Conservation (phyloP, 2,888 invertebrate species). For the Vannuccia rotundouncinata region DNA sequence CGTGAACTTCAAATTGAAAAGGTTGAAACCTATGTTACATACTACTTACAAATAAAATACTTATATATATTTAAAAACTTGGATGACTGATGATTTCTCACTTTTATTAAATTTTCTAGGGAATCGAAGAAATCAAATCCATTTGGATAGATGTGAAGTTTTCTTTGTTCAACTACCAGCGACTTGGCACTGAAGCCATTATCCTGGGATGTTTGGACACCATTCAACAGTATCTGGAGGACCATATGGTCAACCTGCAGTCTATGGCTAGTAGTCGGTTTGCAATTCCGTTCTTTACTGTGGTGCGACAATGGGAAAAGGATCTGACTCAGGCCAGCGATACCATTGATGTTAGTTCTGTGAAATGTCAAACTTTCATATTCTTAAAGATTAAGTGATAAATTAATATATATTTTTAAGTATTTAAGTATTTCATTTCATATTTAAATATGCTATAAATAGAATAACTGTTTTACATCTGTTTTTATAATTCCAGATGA, state of each 20-base stretch:
- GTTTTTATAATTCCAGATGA: too few relatives aligned
- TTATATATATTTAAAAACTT: background rate
- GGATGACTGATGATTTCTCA: background rate
- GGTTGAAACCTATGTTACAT: too few relatives aligned
- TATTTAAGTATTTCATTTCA: too few relatives aligned
- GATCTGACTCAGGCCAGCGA: conserved; percentile 33
- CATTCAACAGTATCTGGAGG: conserved; percentile 37
- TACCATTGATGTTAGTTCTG: conserved; percentile 35
- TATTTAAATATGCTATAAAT: too few relatives aligned
- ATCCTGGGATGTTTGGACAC: conserved; percentile 37
- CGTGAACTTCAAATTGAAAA: conserved; percentile 40
- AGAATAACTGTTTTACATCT: too few relatives aligned
- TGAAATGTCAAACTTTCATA: too few relatives aligned
- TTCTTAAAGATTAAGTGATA: too few relatives aligned
- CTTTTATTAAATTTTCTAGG: conserved; percentile 31
- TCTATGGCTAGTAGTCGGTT: conserved; percentile 37
- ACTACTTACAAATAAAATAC: too few relatives aligned
- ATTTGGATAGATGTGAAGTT: conserved; percentile 31
- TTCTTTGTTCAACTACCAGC: background rate
- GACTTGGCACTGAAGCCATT: conserved; percentile 15
- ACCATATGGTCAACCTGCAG: conserved; percentile 40
- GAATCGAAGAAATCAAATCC: conserved; percentile 38
- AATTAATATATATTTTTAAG: too few relatives aligned
- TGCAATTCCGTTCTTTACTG: conserved; percentile 36
- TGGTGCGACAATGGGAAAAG: conserved; percentile 39